These are phyloP conservation scores for Thysanoteuthis rhombus DNA, from an alignment of 2,888 invertebrate species.

Conservation along the genomic window DNA sequence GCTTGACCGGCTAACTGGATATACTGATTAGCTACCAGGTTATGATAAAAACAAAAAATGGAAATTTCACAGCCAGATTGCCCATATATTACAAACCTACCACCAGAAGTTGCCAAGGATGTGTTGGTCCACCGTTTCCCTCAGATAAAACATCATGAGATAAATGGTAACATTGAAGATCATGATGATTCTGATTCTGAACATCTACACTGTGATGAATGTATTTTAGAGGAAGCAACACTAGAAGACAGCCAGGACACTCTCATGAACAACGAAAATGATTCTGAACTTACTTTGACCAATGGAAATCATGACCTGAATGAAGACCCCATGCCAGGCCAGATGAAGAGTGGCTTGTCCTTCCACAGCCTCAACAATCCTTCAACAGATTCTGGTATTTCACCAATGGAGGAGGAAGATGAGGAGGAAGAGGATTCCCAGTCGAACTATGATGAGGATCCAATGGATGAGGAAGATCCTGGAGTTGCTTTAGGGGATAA, in stretches of 20 bases:
- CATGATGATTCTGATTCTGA: neutral
- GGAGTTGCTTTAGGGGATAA: neutral
- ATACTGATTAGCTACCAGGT: neutral
- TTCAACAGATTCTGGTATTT: neutral
- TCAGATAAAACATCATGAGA: conserved; percentile 20
- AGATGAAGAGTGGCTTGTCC: neutral
- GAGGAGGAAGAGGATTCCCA: neutral
- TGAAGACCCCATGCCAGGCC: neutral
- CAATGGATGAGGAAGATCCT: neutral
- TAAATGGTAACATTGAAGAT: conserved; percentile 2
- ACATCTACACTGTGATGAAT: neutral
- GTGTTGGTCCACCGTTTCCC: neutral
- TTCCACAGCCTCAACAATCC: neutral
- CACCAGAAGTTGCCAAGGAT: neutral
- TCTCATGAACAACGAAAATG: neutral
- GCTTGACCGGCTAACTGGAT: neutral
- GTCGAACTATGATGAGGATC: neutral
- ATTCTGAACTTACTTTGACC: neutral
- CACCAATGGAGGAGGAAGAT: neutral
- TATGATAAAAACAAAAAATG: neutral
- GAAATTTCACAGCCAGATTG: conserved; percentile 16
- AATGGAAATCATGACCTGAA: neutral
- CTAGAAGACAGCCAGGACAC: conserved; percentile 22
- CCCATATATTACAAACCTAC: neutral
- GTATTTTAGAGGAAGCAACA: neutral